Conservation (phyloP, 1,140 invertebrate genomes). For the Scaptomyza pallida region DNA sequence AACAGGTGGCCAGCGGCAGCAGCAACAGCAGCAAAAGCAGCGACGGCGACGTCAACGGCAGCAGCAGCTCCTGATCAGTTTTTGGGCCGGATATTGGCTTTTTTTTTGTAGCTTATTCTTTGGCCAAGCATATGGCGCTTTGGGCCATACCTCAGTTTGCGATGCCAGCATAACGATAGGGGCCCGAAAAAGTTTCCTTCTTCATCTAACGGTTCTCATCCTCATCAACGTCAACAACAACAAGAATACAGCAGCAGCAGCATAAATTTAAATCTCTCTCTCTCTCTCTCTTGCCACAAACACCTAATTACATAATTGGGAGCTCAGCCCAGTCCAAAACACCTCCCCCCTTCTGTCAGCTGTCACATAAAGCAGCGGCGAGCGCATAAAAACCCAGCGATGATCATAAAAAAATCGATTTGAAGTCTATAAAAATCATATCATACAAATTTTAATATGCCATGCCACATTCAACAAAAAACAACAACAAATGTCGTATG, state of each 20-base stretch:
- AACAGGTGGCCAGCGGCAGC: constrained; percentile 54
- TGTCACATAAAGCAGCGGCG: constrained; percentile 72
- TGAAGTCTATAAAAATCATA: constrained; percentile 81
- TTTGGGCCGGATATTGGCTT: constrained; percentile 52
- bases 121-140: constrained; percentile 46
- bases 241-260: not conserved
- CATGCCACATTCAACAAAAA: constrained; percentile 49
- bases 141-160: constrained; percentile 2
- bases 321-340: not conserved
- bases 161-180: constrained; percentile 58
- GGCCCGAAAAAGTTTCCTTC: not conserved
- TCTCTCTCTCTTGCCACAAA: constrained; percentile 37
- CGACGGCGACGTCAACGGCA: not conserved
- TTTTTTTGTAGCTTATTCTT: not conserved
- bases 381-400: constrained; percentile 70
- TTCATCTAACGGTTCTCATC: constrained; percentile 39
- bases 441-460: constrained; percentile 80
- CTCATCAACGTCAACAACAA: not conserved
- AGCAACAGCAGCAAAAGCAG: constrained; percentile 1
- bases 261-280: constrained; percentile 38
- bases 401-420: constrained; percentile 80
- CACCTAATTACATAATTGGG: constrained; percentile 78
- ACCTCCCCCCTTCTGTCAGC: constrained; percentile 18
- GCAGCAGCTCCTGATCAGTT: constrained; percentile 18
- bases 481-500: constrained; percentile 7